A percentile compares a stretch with the other conserved stretches of the same genome.
phyloP scores from a whole-genome alignment of 2,113 vertebrate genomes.

The Crypturellus undulatus region DNA sequence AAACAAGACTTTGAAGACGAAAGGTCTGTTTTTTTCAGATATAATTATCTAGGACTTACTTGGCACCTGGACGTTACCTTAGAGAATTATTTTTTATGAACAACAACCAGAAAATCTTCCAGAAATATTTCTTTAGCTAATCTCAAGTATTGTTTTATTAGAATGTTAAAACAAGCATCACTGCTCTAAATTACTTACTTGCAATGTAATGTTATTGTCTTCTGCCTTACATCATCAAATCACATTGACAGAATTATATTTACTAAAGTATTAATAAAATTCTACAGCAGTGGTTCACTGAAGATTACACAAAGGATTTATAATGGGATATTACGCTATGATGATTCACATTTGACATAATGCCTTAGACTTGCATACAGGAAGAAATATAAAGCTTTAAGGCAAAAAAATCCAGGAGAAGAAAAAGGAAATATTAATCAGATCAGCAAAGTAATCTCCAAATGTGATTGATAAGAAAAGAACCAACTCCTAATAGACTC shows the following conservation, averaged over 20 bases:
- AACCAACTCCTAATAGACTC: constrained; percentile 20
- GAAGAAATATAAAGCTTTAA: neutral
- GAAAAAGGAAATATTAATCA: constrained; percentile 21
- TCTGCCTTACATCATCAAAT: neutral
- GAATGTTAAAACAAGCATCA: neutral
- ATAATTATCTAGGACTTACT: neutral
- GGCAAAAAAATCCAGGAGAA: neutral
- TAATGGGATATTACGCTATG: neutral
- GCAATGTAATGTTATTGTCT: neutral
- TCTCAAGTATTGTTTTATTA: neutral
- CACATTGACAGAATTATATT: neutral
- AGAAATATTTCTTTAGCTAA: neutral
- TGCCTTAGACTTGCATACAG: neutral
- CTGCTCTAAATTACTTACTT: neutral
- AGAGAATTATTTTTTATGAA: neutral
- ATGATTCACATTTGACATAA: neutral
- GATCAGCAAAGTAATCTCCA: constrained; percentile 1
- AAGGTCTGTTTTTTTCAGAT: neutral
- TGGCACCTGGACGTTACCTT: neutral
- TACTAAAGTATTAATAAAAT: constrained; percentile 11
- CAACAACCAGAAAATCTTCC: neutral
- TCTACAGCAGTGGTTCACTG: neutral
- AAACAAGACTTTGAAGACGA: neutral
- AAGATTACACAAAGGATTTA: constrained; percentile 24
- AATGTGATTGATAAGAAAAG: neutral